Evolutionary conservation across 1,140 invertebrate species (phyloP).

Genomic region (Zeugodacus cucurbitae): DNA sequence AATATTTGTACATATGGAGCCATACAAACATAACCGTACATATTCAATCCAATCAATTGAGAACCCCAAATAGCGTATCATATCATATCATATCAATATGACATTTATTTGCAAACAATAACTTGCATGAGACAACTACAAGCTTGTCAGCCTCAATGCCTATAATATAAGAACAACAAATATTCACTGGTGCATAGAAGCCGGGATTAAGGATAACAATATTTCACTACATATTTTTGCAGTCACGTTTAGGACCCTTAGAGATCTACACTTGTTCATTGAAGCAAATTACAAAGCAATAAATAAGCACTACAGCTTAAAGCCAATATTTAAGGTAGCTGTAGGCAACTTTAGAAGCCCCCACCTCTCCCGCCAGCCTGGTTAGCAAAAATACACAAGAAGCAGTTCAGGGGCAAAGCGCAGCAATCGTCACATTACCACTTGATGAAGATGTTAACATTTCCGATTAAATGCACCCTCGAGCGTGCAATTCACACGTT

Average conservation of each 20-base stretch:
- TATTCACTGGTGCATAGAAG: background rate
- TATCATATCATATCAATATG: background rate
- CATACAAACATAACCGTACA: too few species aligned
- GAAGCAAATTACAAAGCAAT: constrained; percentile 5
- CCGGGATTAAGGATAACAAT: background rate
- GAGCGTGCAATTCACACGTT: constrained; percentile 38
- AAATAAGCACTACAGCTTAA: background rate
- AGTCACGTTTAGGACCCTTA: background rate
- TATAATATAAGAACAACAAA: too few species aligned
- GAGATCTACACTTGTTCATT: background rate
- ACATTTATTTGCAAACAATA: constrained; percentile 27
- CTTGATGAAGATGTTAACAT: constrained; percentile 61
- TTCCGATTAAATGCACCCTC: constrained; percentile 57
- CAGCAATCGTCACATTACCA: constrained; percentile 46
- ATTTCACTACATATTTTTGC: too few species aligned
- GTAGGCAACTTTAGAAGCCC: background rate
- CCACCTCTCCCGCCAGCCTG: background rate
- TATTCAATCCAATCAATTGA: background rate
- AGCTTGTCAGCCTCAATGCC: background rate
- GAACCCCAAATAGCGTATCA: background rate
- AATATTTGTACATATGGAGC: too few species aligned
- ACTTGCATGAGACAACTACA: background rate
- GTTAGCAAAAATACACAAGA: background rate
- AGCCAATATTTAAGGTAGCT: background rate
- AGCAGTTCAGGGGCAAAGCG: constrained; percentile 11